Evolutionary conservation across 2,113 vertebrate species (phyloP).

Genomic region (Mirza zaza): DNA sequence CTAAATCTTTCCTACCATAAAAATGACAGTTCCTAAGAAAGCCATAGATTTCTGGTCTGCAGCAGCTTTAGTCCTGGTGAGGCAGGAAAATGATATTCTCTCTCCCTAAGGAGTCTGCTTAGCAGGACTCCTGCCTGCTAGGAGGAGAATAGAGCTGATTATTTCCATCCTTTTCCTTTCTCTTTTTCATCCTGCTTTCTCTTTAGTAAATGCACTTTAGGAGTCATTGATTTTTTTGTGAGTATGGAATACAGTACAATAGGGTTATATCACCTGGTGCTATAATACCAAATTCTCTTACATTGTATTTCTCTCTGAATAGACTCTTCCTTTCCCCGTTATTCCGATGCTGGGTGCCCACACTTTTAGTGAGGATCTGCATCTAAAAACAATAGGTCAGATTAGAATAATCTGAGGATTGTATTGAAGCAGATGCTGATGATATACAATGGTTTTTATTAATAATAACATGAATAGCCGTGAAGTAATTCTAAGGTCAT

Average conservation of each 20-base stretch:
- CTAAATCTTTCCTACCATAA: background rate
- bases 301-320: slow-evolving; percentile 58
- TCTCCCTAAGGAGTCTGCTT: slow-evolving; percentile 7
- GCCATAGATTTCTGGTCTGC: background rate
- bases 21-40: background rate
- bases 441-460: background rate
- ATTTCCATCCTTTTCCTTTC: slow-evolving; percentile 1
- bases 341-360: background rate
- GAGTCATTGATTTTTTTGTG: slow-evolving; percentile 52
- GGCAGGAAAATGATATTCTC: background rate
- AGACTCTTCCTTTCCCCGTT: background rate
- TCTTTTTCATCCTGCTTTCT: slow-evolving; percentile 62
- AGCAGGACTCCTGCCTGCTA: background rate
- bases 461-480: background rate
- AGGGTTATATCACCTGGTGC: slow-evolving; percentile 33
- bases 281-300: slow-evolving; percentile 60
- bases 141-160: slow-evolving; percentile 65
- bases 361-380: background rate
- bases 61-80: background rate
- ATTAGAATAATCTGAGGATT: slow-evolving; percentile 34
- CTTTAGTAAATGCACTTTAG: slow-evolving; percentile 58
- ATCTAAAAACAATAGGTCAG: slow-evolving; percentile 50
- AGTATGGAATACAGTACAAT: slow-evolving; percentile 48
- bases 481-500: slow-evolving; percentile 30
- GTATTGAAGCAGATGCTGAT: background rate